Conservation (phyloP, 2,888 invertebrate genomes). For the Doris montereyensis region DNA sequence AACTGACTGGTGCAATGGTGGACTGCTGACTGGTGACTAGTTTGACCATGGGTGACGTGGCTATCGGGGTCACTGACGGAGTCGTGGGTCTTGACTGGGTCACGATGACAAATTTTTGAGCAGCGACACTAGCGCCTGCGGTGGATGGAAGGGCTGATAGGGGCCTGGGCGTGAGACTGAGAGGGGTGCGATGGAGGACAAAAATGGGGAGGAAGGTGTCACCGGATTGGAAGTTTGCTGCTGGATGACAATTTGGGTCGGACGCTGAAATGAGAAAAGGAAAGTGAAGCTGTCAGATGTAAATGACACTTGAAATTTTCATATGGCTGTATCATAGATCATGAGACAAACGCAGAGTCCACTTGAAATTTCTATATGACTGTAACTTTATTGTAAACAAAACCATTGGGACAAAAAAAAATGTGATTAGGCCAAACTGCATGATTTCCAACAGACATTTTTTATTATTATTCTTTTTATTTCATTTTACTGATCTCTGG, state of each 20-base stretch:
- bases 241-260: constrained; percentile 57
- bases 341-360: no score
- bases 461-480: no score
- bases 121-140: constrained; percentile 44
- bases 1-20: constrained; percentile 37
- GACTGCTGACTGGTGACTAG: constrained; percentile 46
- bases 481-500: no score
- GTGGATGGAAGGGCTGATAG: constrained; percentile 43
- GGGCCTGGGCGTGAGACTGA: constrained; percentile 2
- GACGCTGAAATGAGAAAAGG: no score
- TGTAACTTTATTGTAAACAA: no score
- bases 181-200: background rate
- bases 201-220: constrained; percentile 36
- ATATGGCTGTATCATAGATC: no score
- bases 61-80: constrained; percentile 43
- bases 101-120: constrained; percentile 67
- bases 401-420: no score
- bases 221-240: constrained; percentile 49
- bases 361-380: no score
- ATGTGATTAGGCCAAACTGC: no score
- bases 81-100: constrained; percentile 55
- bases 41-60: constrained; percentile 57
- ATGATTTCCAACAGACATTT: no score
- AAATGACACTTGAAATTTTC: no score
- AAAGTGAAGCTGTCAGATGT: no score